Conservation (phyloP, 2,113 vertebrate species). For the Bubalus kerabau region DNA sequence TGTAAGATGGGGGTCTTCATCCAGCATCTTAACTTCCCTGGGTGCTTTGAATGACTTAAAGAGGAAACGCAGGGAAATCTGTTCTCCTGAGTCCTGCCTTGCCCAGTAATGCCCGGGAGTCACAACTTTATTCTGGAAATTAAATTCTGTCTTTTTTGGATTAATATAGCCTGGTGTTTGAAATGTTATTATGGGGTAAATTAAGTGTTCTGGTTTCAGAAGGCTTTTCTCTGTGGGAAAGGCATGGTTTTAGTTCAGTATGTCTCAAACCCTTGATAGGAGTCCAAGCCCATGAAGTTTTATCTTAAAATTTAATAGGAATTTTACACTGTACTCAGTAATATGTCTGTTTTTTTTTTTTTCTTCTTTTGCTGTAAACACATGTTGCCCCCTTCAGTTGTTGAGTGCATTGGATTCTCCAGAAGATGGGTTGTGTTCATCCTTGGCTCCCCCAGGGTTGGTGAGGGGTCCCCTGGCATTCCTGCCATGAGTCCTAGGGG, state of each 20-base stretch:
- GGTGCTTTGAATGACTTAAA: neutral
- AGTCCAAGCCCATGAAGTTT: neutral
- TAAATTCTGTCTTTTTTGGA: neutral
- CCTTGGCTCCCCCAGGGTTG: neutral
- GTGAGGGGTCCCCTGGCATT: neutral
- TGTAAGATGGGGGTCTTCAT: neutral
- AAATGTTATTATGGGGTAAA: neutral
- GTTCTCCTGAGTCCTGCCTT: neutral
- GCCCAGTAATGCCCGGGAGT: neutral
- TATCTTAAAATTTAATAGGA: neutral
- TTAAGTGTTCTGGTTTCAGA: neutral
- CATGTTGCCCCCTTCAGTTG: neutral
- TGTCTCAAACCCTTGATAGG: neutral
- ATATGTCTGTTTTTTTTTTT: neutral
- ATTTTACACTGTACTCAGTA: neutral
- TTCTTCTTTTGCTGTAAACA: neutral
- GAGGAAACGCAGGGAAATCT: neutral
- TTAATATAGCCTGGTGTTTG: neutral
- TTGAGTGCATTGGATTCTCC: neutral
- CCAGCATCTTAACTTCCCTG: neutral
- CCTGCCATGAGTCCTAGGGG: neutral
- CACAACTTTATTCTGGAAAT: conserved; percentile 34
- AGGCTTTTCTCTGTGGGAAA: neutral
- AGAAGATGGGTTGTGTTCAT: neutral
- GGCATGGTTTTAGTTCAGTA: neutral